These are phyloP conservation scores for Typhlichthys subterraneus DNA, from an alignment of 2,797 vertebrate species.

Conservation along the genomic window DNA sequence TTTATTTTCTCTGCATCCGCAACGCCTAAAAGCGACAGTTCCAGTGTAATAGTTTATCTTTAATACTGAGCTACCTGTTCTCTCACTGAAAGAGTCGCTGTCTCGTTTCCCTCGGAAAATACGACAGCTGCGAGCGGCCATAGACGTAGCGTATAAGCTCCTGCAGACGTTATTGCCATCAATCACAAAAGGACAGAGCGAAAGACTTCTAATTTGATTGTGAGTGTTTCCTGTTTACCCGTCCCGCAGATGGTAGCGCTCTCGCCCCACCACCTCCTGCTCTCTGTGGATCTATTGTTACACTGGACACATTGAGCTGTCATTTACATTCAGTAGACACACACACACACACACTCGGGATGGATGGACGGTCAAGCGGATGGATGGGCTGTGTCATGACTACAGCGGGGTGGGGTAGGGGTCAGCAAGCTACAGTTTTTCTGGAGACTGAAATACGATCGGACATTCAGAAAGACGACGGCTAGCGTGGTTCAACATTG, in stretches of 20 bases:
- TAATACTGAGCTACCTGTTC: constrained; percentile 37
- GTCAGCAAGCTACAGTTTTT: constrained; percentile 56
- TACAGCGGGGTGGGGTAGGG: constrained; percentile 60
- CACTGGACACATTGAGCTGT: constrained; percentile 70
- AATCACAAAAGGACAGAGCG: constrained; percentile 68
- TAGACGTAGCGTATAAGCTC: constrained; percentile 77
- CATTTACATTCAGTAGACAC: constrained; percentile 76
- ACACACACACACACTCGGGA: constrained; percentile 53
- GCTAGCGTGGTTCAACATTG: constrained; percentile 35
- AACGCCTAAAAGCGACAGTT: too few relatives aligned
- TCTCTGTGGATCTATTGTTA: constrained; percentile 78
- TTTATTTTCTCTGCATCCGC: constrained; percentile 29
- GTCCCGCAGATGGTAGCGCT: constrained; percentile 76
- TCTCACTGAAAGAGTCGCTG: constrained; percentile 10
- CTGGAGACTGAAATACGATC: constrained; percentile 13
- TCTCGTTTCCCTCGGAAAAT: constrained; percentile 14
- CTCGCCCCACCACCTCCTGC: constrained; percentile 58
- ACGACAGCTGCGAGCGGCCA: constrained; percentile 75
- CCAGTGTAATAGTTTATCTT: constrained; percentile 12
- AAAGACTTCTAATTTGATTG: constrained; percentile 77
- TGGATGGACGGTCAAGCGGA: constrained; percentile 55
- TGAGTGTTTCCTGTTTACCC: constrained; percentile 78
- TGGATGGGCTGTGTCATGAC: constrained; percentile 70
- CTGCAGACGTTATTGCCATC: constrained; percentile 75
- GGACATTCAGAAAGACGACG: constrained; percentile 15